Base-by-base conservation (phyloP, 1,140 invertebrate species). In the Colletes latitarsis region DNA sequence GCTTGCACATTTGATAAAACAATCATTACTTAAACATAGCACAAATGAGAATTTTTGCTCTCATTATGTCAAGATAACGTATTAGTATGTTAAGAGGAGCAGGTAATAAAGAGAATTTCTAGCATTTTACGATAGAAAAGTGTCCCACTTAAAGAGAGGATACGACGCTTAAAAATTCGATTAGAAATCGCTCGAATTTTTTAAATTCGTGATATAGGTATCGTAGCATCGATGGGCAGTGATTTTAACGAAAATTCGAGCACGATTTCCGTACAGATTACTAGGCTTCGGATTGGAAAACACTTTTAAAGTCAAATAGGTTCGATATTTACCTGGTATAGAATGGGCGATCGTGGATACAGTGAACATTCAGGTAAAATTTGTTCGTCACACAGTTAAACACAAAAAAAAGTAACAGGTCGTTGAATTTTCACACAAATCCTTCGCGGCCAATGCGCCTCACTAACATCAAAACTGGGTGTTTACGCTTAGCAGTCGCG, bases 291-390 rank as follows among this genome's bases (percentile, higher is more conserved):
- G 46, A 17, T 19, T 19, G 67, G 71, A 84, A 77, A 83, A 82
- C 12, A 74, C 60, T 88, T 72, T 52, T 78, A 81, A 89, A 69
- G 82, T 84, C 80, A 87, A 90, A 88, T 58, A 82, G 81, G 69
- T 68, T 82, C 72, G 82, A 85, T 62, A 73, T 92, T 94, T 94
- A 95, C 94, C 94, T 95, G 94, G 93, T 91, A 95, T 94, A 91
- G 94, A 94, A 94, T 95, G 94, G 92, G 95, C 94, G 94, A 95
- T 94, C 90, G 94, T 94, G 89, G 95, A 95, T 94, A 95, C 95
- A 93, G 94, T 93, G 93, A 94, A 94, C 93, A 93, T 93, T 92
- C 92, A 93, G 91, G 80, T 89, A 81, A 82, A 80, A 86, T 89
- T 88, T 87, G 79, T 83, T 88, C 86, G 68, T 78, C 78, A 70